These are phyloP conservation scores for Choristoneura fumiferana DNA, from an alignment of 1,140 invertebrate species.

Conservation along the genomic window DNA sequence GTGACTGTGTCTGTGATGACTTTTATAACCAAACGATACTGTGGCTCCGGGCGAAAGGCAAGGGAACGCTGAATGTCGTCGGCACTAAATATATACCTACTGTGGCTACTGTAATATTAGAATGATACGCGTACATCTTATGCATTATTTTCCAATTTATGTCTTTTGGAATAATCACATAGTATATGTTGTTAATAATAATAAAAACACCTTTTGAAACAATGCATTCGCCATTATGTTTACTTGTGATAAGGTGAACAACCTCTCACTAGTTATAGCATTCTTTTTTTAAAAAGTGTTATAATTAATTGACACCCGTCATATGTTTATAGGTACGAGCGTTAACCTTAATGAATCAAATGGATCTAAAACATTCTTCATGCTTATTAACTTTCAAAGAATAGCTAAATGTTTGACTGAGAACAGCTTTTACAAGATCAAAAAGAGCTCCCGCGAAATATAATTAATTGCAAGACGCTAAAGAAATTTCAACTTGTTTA, in stretches of 20 bases:
- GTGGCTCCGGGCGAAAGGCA: too few relatives aligned
- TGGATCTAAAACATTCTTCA: not conserved
- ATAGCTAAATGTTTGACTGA: not conserved
- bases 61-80: too few relatives aligned
- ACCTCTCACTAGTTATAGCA: constrained; percentile 3
- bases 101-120: too few relatives aligned
- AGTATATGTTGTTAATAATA: too few relatives aligned
- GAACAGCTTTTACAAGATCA: not conserved
- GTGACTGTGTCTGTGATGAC: too few relatives aligned
- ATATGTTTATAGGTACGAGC: constrained; percentile 9
- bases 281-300: not conserved
- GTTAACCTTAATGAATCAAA: constrained; percentile 6
- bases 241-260: constrained; percentile 5
- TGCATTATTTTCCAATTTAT: too few relatives aligned
- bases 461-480: constrained; percentile 1
- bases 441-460: not conserved
- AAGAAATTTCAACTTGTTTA: not conserved
- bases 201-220: not conserved
- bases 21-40: too few relatives aligned
- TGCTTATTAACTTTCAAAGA: constrained; percentile 4
- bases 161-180: too few relatives aligned
- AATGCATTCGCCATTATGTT: not conserved
- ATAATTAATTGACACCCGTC: constrained; percentile 15
- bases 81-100: too few relatives aligned
- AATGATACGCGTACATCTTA: too few relatives aligned